Percentiles rank a stretch among this genome's conserved stretches.
Evolutionary conservation across 2,888 invertebrate species (phyloP).

Genomic region (Luperina nickerlii): DNA sequence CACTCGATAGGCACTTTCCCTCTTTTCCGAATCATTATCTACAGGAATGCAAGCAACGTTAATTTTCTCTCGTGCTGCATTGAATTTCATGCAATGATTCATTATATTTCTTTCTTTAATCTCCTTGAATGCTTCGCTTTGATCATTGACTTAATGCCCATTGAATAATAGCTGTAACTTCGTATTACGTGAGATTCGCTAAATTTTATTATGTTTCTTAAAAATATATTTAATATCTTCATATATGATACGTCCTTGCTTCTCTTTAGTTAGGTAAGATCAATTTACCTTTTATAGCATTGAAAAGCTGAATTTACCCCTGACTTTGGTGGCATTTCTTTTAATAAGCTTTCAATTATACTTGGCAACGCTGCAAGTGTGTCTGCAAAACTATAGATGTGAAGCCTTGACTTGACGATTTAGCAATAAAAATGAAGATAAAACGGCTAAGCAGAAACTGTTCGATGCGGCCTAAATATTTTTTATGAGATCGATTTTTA

Average conservation of each 20-base stretch:
- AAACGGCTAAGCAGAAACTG: conserved; percentile 29
- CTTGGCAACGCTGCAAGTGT: conserved; percentile 11
- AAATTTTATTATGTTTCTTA: conserved; percentile 20
- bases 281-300: not conserved
- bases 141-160: conserved; percentile 49
- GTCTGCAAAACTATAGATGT: conserved; percentile 24
- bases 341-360: conserved; percentile 11
- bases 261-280: conserved; percentile 15
- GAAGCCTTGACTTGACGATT: conserved; percentile 8
- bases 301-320: not conserved
- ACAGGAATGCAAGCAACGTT: conserved; percentile 68
- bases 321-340: conserved; percentile 19
- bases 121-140: conserved; percentile 47
- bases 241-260: conserved; percentile 1
- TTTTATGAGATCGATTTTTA: conserved; percentile 48
- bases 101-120: conserved; percentile 51
- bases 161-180: conserved; percentile 60
- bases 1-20: conserved; percentile 79
- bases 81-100: conserved; percentile 63
- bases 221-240: not conserved
- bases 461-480: conserved; percentile 30
- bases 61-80: conserved; percentile 67
- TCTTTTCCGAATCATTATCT: conserved; percentile 79
- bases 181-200: conserved; percentile 11
- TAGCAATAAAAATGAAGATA: conserved; percentile 22